These are phyloP conservation scores for Alosa sapidissima DNA, from an alignment of 2,797 vertebrate genomes.

Conservation along the genomic window DNA sequence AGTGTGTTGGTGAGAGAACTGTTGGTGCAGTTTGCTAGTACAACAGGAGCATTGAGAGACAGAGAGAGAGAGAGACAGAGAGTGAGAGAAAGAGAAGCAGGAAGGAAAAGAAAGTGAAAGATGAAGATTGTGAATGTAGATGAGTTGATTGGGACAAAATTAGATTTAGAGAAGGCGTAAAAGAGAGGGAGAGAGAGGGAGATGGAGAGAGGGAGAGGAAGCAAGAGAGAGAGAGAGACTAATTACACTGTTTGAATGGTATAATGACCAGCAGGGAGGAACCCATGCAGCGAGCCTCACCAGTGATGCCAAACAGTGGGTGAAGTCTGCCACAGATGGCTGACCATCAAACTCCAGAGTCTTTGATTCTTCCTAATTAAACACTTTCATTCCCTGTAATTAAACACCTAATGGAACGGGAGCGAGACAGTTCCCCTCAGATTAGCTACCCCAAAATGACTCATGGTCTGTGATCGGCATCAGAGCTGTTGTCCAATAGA, in stretches of 20 bases:
- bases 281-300: slow-evolving; percentile 54
- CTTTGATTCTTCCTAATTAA: slow-evolving; percentile 75
- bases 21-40: neutral
- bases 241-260: slow-evolving; percentile 42
- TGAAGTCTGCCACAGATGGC: slow-evolving; percentile 66
- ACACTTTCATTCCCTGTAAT: slow-evolving; percentile 76
- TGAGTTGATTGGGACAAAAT: neutral
- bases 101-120: slow-evolving; percentile 31
- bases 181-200: slow-evolving; percentile 1
- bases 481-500: slow-evolving; percentile 50
- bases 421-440: slow-evolving; percentile 62
- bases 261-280: slow-evolving; percentile 49
- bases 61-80: neutral
- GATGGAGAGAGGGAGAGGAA: neutral
- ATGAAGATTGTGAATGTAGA: neutral
- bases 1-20: slow-evolving; percentile 15
- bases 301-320: slow-evolving; percentile 57
- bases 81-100: neutral
- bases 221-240: slow-evolving; percentile 11
- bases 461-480: slow-evolving; percentile 48
- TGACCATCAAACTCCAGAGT: slow-evolving; percentile 72
- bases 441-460: slow-evolving; percentile 56
- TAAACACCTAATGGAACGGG: slow-evolving; percentile 74
- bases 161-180: neutral
- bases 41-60: neutral